These are phyloP conservation scores for Danio tinwini DNA, from an alignment of 2,797 vertebrate genomes.

Conservation along the genomic window DNA sequence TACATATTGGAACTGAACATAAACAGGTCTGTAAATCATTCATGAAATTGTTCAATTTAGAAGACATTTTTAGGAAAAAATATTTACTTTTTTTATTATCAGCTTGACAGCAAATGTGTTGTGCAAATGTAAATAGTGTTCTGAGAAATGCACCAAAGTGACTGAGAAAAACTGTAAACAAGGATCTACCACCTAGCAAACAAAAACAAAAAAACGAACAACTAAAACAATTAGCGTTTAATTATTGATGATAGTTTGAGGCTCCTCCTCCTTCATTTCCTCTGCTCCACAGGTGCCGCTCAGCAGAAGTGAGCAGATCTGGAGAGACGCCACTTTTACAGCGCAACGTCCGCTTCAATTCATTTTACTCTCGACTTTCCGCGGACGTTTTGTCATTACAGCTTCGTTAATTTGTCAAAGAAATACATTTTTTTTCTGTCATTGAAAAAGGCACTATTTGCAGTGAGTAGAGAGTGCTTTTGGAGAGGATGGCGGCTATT, in stretches of 20 bases:
- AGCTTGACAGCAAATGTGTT: no score
- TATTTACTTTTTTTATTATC: no score
- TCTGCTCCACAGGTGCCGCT: constrained; percentile 32
- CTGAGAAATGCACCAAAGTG: no score
- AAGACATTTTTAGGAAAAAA: no score
- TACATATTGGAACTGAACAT: no score
- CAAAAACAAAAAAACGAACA: background rate
- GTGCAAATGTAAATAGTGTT: no score
- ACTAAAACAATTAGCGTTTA: constrained; percentile 28
- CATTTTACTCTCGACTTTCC: background rate
- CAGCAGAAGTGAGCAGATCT: background rate
- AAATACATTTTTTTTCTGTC: background rate
- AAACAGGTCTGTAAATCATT: no score
- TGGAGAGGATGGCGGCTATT: constrained; percentile 87
- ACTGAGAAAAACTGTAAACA: no score
- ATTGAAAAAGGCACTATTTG: background rate
- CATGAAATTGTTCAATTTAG: no score
- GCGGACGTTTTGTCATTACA: background rate
- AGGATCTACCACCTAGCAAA: no score
- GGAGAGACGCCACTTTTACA: background rate
- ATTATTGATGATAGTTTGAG: background rate
- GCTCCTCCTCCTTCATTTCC: constrained; percentile 20
- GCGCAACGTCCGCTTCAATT: background rate
- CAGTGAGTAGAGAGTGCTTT: no score
- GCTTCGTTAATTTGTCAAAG: background rate